Evolutionary conservation across 2,888 invertebrate genomes (phyloP), one percentile per base, ranked within the genome.

Genomic region (Synergus umbraculus): DNA sequence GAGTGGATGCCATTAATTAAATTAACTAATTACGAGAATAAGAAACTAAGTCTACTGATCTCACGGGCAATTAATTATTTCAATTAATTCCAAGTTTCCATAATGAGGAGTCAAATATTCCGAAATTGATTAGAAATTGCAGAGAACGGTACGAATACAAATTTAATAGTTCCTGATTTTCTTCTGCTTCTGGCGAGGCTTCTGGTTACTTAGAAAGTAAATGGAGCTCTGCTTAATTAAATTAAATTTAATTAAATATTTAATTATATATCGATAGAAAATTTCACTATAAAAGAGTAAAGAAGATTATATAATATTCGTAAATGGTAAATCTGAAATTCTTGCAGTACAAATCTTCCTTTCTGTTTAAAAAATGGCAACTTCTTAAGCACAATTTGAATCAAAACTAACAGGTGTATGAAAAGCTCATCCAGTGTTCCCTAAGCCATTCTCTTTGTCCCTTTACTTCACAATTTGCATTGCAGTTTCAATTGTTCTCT

Each of bases 71-170:
- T 73, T 37, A 54, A 54, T 54, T 54, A 54, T 41, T 58, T 73
- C n/a, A 54, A 73, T 54, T 73, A 54, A 73, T 73, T 73, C n/a
- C 73, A 73, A 37, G 73, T 73, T 73, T 73, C 49, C 15, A 73
- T 73, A 73, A 73, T 54, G 73, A 73, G 49, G 49, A 73, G 54
- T 73, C 73, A 37, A 73, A 73, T 73, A 73, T 49, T 73, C 54
- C 37, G 41, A 54, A 73, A n/a, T 9, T 10, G 73, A 73, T 58
- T 73, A 73, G 54, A 73, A 73, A 73, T 37, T 73, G 46, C 49
- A 15, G 41, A 12, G 66, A 49, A 10, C 7, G 49, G 49, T 69
- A 49, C 22, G 49, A 22, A 46, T 46, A 69, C 22, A 29, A 46
- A 69, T 22, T 44, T 46, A 69, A 41, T 65, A 29, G 22, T 13